These are phyloP conservation scores for Stomatorhinus ivindoensis DNA, from an alignment of 2,113 vertebrate genomes.

Conservation along the genomic window DNA sequence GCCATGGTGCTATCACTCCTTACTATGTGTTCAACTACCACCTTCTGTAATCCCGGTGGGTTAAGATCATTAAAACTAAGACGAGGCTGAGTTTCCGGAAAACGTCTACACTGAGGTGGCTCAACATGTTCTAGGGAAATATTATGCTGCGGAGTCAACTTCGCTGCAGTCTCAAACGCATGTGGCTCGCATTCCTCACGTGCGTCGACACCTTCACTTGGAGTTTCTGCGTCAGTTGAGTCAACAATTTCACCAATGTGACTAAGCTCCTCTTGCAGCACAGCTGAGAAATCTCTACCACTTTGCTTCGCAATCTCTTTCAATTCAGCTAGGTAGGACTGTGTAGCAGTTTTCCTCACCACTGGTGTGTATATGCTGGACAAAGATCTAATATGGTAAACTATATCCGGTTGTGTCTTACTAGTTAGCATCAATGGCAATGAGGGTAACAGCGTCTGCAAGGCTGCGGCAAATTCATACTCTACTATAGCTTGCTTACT, in stretches of 20 bases:
- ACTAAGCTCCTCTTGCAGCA: constrained; percentile 17
- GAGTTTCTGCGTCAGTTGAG: too few relatives aligned
- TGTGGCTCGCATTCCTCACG: background rate
- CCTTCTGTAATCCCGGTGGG: background rate
- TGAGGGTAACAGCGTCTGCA: background rate
- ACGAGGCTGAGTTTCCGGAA: too few relatives aligned
- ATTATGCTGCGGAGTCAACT: background rate
- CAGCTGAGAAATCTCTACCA: constrained; percentile 18
- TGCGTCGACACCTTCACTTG: too few relatives aligned
- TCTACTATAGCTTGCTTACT: background rate
- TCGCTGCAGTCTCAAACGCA: background rate
- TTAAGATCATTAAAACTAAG: background rate
- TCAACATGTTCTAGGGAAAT: too few relatives aligned
- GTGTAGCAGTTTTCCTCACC: constrained; percentile 19
- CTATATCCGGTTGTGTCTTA: background rate
- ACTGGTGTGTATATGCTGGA: constrained; percentile 12
- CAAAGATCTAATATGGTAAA: constrained; percentile 15
- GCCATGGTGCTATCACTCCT: background rate
- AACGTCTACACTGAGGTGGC: too few relatives aligned
- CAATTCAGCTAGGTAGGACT: constrained; percentile 22
- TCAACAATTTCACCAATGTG: constrained; percentile 7
- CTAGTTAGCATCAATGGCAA: constrained; percentile 10
- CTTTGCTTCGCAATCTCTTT: constrained; percentile 12
- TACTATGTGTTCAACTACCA: constrained; percentile 5
- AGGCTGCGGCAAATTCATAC: background rate